Evolutionary conservation across 1,140 invertebrate species (phyloP), one percentile per base, ranked within the genome.

Genomic region (Aphelinus atriplicis): DNA sequence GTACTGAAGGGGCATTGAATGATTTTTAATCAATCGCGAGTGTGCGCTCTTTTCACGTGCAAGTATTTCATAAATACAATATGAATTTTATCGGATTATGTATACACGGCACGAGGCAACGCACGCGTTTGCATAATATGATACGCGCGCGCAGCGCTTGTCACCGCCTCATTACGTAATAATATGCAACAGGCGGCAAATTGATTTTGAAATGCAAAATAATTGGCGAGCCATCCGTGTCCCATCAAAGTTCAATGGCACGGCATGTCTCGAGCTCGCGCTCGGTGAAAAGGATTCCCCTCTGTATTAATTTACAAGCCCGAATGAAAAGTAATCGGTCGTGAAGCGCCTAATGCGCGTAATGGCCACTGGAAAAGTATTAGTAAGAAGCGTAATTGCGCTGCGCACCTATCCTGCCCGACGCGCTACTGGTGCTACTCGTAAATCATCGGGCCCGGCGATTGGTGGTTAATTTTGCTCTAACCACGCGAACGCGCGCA

Each of bases 401-500:
- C 57, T 51, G 9, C n/a, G 42, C 57, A 5, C 6, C 64, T 67
- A 68, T 68, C 64, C 71, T 3, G 26, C 26, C 26, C 26, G 26
- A 26, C 63, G 46, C 66, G 71, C 64, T 66, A 67, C 63, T 10
- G 42, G 56, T 7, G 10, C n/a, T 67, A 26, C 58, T 55, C 72
- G 51, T 68, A 74, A 68, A 74, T 74, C 72, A 68, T 45, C 10
- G 46, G 56, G 26, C 53, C 26, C 45, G 65, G 64, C 72, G 72
- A 68, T 74, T 68, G 72, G 43, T 74, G 72, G 64, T 74, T 74
- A 68, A 68, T 68, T 74, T 74, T 74, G 42, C 72, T 63, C 43
- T 72, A 65, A 72, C 55, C 72, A 65, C 72, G 46, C 64, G 71
- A 43, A 50, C n/a, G 61, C 45, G 47, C 58, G 58, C 42, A 43